Evolutionary conservation across 1,140 invertebrate species (phyloP).

Genomic region (fruit fly (Drosophila melanogaster)): DNA sequence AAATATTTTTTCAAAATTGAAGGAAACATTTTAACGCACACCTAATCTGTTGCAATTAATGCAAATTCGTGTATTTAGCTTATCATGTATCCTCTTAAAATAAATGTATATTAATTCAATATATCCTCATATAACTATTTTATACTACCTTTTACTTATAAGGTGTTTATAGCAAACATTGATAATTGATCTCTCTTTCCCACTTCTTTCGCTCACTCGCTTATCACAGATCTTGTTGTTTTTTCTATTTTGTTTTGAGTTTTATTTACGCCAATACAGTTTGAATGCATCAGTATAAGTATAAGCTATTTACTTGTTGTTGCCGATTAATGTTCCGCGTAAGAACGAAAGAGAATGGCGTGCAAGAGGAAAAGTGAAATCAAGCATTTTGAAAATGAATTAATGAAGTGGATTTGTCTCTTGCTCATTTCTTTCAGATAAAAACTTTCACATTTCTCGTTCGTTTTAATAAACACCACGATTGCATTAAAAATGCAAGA

Average conservation of each 20-base stretch:
- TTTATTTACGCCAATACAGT: background rate
- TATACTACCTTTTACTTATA: background rate
- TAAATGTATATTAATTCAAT: background rate
- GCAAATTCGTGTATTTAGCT: no score
- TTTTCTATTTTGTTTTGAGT: conserved; percentile 18
- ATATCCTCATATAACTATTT: background rate
- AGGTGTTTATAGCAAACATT: background rate
- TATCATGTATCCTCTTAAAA: background rate
- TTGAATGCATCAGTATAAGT: background rate
- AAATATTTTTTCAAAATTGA: no score
- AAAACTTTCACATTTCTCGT: conserved; percentile 74
- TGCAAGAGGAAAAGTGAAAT: conserved; percentile 14
- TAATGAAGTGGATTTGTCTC: conserved; percentile 21
- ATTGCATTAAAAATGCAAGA: background rate
- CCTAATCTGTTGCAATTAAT: background rate
- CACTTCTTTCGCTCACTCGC: conserved; percentile 1
- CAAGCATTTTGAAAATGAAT: conserved; percentile 34
- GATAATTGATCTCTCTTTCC: background rate
- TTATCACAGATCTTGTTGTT: conserved; percentile 19
- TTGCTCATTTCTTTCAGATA: conserved; percentile 20
- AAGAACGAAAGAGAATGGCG: conserved; percentile 10
- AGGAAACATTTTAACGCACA: no score
- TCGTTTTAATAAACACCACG: background rate
- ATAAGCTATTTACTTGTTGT: conserved; percentile 25
- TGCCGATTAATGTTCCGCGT: conserved; percentile 8